Conservation (phyloP, 2,113 vertebrate genomes). For the Aleadryas rufinucha region DNA sequence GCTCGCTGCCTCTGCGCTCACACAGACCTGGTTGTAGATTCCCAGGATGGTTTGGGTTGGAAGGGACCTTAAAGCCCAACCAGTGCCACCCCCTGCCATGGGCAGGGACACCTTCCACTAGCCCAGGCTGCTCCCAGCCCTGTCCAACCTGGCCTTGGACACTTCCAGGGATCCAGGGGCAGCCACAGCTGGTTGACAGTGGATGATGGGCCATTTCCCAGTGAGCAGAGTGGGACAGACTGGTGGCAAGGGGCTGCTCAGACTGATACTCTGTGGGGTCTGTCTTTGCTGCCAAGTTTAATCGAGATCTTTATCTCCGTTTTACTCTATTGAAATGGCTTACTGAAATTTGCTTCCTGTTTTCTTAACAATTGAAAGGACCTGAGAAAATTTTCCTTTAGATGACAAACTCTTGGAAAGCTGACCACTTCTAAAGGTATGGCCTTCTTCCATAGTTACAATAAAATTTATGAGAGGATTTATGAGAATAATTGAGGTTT, state of each 20-base stretch:
- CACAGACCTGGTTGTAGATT: fast-evolving
- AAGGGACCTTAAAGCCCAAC: background rate
- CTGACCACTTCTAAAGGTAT: background rate
- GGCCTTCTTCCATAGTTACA: background rate
- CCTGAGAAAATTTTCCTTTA: constrained; percentile 15
- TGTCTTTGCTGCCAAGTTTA: background rate
- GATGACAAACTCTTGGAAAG: constrained; percentile 4
- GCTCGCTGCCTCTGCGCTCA: fast-evolving
- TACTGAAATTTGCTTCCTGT: constrained; percentile 39
- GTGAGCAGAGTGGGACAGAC: background rate
- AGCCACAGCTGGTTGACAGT: background rate
- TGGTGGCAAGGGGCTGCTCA: background rate
- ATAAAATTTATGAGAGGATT: background rate
- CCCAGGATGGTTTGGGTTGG: background rate
- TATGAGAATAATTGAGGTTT: too few relatives aligned
- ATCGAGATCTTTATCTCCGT: background rate
- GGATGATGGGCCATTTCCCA: background rate
- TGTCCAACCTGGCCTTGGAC: fast-evolving
- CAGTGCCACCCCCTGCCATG: fast-evolving
- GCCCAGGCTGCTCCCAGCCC: background rate
- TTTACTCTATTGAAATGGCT: background rate
- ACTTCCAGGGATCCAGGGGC: background rate
- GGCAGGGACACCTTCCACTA: background rate
- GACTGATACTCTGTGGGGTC: background rate
- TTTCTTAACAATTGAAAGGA: constrained; percentile 30